phyloP scores from a whole-genome alignment of 2,797 vertebrate species.

The Arremon aurantiirostris region DNA sequence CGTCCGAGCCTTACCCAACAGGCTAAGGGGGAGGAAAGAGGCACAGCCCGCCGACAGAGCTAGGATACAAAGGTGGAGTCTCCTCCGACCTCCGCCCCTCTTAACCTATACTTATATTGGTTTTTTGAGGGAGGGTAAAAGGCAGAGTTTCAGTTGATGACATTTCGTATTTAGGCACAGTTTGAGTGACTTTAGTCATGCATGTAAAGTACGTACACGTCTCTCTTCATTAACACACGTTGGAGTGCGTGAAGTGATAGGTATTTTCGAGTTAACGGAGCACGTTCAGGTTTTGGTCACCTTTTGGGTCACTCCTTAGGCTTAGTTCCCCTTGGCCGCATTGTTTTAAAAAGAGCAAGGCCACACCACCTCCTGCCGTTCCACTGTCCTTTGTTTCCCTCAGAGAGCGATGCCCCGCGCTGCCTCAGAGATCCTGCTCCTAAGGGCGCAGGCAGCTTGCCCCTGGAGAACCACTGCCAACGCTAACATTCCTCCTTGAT shows the following conservation, averaged over 20 bases:
- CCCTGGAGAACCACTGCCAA: neutral
- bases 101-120: rapidly evolving
- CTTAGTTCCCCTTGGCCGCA: neutral
- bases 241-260: rapidly evolving
- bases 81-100: neutral
- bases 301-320: neutral
- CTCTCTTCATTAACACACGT: rapidly evolving
- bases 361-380: neutral
- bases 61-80: neutral
- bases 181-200: neutral
- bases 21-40: neutral
- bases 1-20: neutral
- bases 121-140: neutral
- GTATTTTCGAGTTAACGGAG: neutral
- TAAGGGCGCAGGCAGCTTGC: neutral
- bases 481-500: neutral
- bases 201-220: neutral
- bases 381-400: neutral
- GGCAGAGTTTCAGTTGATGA: neutral
- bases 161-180: neutral
- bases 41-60: neutral
- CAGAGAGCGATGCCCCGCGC: too few species aligned
- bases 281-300: neutral
- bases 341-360: rapidly evolving
- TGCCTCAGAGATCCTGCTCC: neutral